Base-by-base conservation (phyloP, 2,888 invertebrate genomes). In the Hydropsyche betteni region DNA sequence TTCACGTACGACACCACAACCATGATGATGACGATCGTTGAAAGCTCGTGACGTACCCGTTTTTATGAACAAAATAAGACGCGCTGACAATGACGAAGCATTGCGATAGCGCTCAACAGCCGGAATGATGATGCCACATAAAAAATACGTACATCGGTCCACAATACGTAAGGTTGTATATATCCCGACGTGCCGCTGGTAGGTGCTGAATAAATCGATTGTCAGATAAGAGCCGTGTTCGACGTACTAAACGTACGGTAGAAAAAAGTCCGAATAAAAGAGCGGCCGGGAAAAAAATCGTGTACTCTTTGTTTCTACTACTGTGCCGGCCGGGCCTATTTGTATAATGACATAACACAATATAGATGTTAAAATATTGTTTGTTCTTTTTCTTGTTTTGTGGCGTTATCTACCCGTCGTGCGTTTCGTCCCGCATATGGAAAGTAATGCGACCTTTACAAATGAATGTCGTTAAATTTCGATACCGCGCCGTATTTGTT, bases 71-170 rank as follows among this genome's bases (percentile, higher is more conserved):
- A 44, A 44, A 44, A 44, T 10, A 44, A 44, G 44, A 70, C 53
- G 52, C 16, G 58, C 72, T 72, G 72, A 72, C 72, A 72, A 72
- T 72, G 72, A 72, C 72, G 72, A 72, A 72, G 72, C 72, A 72
- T 55, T 55, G 70, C 70, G 70, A 70, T 70, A 70, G 34, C 70
- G 33, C 34, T 51, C 34, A 44, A 36, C 53, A 52, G 51, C 33
- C 14, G 53, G 51, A 50, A 70, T 53, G 70, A 70, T 70, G 70
- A 70, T 70, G 70, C 69, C 34, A 53, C 24, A 70, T 12, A 70
- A 70, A 70, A 70, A 50, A 69, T 69, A 36, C 16, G 12, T 55
- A n/a, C 61, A 33, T 61, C 2, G 24, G 24, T 24, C 24, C 24
- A 24, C 24, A 24, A 24, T 64, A 64, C 34, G 34, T 64, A 12